phyloP scores from a whole-genome alignment of 2,113 vertebrate species.

The Aramus guarauna region DNA sequence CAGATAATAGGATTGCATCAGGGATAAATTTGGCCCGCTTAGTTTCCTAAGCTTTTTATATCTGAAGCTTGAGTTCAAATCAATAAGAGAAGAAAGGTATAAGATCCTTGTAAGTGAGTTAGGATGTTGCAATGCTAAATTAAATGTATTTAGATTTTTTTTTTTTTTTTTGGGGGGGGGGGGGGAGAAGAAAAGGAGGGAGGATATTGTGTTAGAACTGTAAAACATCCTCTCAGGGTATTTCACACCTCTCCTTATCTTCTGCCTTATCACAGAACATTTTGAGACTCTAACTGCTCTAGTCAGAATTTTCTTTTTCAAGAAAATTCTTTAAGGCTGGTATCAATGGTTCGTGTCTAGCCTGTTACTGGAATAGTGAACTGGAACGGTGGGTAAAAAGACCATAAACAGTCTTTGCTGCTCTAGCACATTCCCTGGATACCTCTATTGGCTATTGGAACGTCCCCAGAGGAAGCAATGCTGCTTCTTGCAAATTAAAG shows the following conservation, averaged over 20 bases:
- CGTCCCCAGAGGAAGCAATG: background rate
- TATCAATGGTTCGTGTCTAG: background rate
- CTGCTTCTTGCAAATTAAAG: background rate
- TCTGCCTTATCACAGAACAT: background rate
- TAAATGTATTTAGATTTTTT: background rate
- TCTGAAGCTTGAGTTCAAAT: background rate
- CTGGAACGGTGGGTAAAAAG: background rate
- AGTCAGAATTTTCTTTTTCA: background rate
- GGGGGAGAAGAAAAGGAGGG: too few relatives aligned
- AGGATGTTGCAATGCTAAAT: background rate
- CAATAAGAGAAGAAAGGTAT: background rate
- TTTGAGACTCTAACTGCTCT: background rate
- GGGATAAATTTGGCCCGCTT: background rate
- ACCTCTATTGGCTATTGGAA: background rate
- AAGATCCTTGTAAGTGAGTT: background rate
- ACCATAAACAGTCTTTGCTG: background rate
- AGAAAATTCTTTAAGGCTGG: background rate
- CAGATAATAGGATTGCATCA: background rate
- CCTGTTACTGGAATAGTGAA: background rate
- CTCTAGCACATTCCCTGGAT: background rate
- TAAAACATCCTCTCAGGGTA: background rate
- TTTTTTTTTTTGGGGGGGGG: background rate
- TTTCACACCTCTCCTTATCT: background rate
- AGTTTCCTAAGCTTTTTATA: background rate
- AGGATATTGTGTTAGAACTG: background rate